Evolutionary conservation across 1,140 invertebrate genomes (phyloP).

Genomic region (Bombyx mori): ASM3026992v2 NC_085122.1:2119501-2120000

Average conservation of each 20-base stretch:
- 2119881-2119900: constrained; percentile 25
- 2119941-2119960: constrained; percentile 33
- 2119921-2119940: constrained; percentile 31
- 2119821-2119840: constrained; percentile 72
- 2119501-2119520: constrained; percentile 70
- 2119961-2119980: constrained; percentile 30
- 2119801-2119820: constrained; percentile 71
- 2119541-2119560: constrained; percentile 75
- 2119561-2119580: constrained; percentile 74
- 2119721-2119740: constrained; percentile 71
- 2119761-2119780: constrained; percentile 66
- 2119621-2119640: constrained; percentile 61
- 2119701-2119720: constrained; percentile 67
- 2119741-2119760: constrained; percentile 70
- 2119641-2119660: constrained; percentile 58
- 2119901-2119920: constrained; percentile 21
- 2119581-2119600: constrained; percentile 71
- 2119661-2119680: constrained; percentile 63
- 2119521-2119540: constrained; percentile 73
- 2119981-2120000: constrained; percentile 49
- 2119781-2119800: constrained; percentile 71
- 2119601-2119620: constrained; percentile 72
- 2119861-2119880: constrained; percentile 61
- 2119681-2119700: constrained; percentile 63
- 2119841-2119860: constrained; percentile 71